Conservation (phyloP, 2,888 invertebrate species). For the Lycaena phlaeas region DNA sequence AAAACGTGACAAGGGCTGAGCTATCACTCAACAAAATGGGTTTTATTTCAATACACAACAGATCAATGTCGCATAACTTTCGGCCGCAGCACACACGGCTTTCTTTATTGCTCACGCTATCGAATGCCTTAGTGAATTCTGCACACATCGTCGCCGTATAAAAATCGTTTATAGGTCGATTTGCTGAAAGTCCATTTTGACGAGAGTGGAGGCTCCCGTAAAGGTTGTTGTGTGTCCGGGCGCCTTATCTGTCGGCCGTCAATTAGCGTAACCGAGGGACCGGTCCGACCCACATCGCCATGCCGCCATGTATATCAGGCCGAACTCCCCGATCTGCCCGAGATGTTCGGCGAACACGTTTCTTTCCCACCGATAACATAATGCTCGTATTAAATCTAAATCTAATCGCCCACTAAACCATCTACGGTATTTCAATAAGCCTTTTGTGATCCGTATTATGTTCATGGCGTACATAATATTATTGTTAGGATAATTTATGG, state of each 20-base stretch:
- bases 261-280: constrained; percentile 54
- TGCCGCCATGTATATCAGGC: constrained; percentile 35
- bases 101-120: constrained; percentile 39
- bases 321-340: constrained; percentile 22
- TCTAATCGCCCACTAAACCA: neutral
- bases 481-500: no score
- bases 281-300: constrained; percentile 44
- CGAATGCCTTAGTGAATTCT: constrained; percentile 46
- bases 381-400: constrained; percentile 11
- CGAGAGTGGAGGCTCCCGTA: neutral
- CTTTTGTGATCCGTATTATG: neutral
- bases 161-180: constrained; percentile 37
- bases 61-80: constrained; percentile 54
- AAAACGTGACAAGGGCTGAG: constrained; percentile 56
- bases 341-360: constrained; percentile 31
- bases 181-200: constrained; percentile 16
- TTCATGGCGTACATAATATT: neutral
- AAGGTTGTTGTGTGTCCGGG: constrained; percentile 23
- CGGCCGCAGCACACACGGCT: constrained; percentile 37
- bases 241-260: constrained; percentile 48
- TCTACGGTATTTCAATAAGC: neutral
- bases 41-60: constrained; percentile 58
- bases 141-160: constrained; percentile 25
- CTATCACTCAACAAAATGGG: constrained; percentile 63
- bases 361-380: constrained; percentile 23